Percentiles rank a stretch among this genome's conserved stretches.
phyloP scores from a whole-genome alignment of 2,888 invertebrate genomes.

The Papilio gigon region DNA sequence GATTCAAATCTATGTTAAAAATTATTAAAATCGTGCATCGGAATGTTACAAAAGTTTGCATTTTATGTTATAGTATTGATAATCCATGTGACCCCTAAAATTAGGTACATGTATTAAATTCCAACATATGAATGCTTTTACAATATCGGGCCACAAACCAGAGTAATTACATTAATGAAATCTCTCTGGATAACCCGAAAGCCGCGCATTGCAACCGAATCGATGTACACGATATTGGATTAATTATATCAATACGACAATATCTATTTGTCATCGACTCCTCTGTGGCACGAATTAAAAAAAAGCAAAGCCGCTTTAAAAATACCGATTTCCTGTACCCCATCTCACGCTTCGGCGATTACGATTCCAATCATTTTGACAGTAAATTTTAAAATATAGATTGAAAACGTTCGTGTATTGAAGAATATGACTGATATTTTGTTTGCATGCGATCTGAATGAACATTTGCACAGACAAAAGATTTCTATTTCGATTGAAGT shows the following conservation, averaged over 20 bases:
- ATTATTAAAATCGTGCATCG: no score
- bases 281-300: not conserved
- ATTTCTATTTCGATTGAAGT: conserved; percentile 29
- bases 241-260: not conserved
- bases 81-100: not conserved
- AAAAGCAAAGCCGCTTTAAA: not conserved
- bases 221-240: not conserved
- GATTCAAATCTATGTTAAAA: no score
- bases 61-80: not conserved
- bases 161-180: conserved; percentile 15
- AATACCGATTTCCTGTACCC: not conserved
- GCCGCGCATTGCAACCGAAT: conserved; percentile 11
- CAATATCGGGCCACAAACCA: conserved; percentile 5
- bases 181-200: conserved; percentile 10
- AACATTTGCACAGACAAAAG: conserved; percentile 32
- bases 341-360: not conserved
- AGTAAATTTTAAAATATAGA: not conserved
- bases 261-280: not conserved
- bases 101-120: not conserved
- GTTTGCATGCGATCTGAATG: conserved; percentile 30
- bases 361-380: not conserved
- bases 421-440: conserved; percentile 20
- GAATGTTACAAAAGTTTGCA: no score
- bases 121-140: conserved; percentile 11
- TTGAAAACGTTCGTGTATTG: not conserved